Base-by-base conservation (phyloP, 2,888 invertebrate genomes). In the Apamea monoglypha region DNA sequence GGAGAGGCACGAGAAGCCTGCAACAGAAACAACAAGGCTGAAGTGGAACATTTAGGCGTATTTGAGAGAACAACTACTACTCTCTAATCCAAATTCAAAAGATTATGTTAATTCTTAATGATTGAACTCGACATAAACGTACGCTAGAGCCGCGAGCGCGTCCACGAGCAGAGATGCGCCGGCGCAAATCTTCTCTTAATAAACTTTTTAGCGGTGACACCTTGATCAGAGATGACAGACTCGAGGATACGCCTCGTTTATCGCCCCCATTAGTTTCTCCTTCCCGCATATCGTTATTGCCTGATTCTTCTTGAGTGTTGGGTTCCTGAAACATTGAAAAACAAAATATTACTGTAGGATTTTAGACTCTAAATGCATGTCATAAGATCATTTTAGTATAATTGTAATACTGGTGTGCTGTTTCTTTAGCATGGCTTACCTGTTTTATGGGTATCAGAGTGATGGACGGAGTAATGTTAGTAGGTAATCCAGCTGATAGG, bases 381-480 rank as follows among this genome's bases (percentile, higher is more conserved):
- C 6, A n/a, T 70, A 53, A n/a, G 16, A 32, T 53, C 2, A 36
- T 36, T 71, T 71, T 71, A 53, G 25, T 36, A 53, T 56, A 12
- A 44, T 44, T 21, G 7, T 32, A 25, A 32, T 32, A 50, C 25
- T 29, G 47, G 25, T 10, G 10, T 53, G 10, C 7, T 10, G n/a
- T 12, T n/a, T 36, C 18, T n/a, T 56, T 18, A 32, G 53, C 53
- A 71, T 36, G 36, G 90, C 76, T 92, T 92, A 97, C 97, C 97
- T 98, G 98, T 95, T 98, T 98, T 88, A 98, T 98, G 81, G 98
- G 98, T 96, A 98, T 98, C 76, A 98, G 96, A 64, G 98, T 98
- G 91, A 98, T 98, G 86, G 98, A 98, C 40, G 98, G 98, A 90
- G 98, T 98, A 92, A 98, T 98, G 90, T 96, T 97, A 87, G 97